Conservation (phyloP, 2,113 vertebrate species). For the Carassius auratus region DNA sequence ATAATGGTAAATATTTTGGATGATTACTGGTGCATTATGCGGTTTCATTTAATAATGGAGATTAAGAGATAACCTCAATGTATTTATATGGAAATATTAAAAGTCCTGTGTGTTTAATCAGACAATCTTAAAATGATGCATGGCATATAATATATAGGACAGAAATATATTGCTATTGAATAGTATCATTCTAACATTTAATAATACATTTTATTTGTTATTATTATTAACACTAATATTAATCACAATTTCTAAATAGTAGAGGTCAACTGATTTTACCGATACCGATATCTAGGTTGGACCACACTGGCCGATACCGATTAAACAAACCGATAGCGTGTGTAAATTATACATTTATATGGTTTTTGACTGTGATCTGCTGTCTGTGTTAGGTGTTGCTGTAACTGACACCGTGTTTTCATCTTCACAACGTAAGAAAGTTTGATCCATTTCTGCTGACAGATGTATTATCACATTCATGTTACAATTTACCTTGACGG, state of each 20-base stretch:
- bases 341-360: no score
- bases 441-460: neutral
- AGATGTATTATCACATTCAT: neutral
- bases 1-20: neutral
- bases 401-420: neutral
- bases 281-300: no score
- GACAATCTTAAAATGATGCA: neutral
- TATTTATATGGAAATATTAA: neutral
- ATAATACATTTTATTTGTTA: no score
- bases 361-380: neutral
- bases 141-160: neutral
- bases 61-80: neutral
- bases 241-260: no score
- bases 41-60: neutral
- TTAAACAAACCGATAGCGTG: no score
- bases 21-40: neutral
- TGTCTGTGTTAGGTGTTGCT: conserved; percentile 21
- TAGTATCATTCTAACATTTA: no score
- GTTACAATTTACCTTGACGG: neutral
- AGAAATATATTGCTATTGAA: neutral
- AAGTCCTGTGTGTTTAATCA: neutral
- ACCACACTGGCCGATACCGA: no score
- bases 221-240: no score
- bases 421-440: neutral
- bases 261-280: no score